Base-by-base conservation (phyloP, 2,888 invertebrate genomes). In the Drosophila atripex region DNA sequence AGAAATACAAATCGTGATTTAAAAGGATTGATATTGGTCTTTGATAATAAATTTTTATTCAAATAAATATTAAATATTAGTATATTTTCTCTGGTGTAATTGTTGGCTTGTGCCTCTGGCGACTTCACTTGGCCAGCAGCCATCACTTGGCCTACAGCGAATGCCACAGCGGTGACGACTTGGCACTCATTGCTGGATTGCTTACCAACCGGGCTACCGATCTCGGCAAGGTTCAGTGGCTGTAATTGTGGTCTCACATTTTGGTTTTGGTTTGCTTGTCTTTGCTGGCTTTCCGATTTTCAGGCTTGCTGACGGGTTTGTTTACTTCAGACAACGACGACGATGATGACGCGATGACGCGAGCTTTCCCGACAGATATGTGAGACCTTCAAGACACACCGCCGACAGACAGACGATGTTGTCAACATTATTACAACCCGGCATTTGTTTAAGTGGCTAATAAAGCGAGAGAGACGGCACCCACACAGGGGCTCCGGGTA, bases 81-180 rank as follows among this genome's bases (percentile, higher is more conserved):
- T 21, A 21, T 0, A 21, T 43, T 43, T 43, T 21, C 6, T 6
- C 18, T 11, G 12, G 43, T 43, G 43, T 43, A 43, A n/a, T 43
- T 21, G 43, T 39, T 65, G 58, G 57, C 65, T 60, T 59, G 54
- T 66, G 77, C 71, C 74, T 65, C 53, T 50, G 59, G 58, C 28
- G 28, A 9, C 30, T 51, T 53, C 16, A 45, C 73, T 71, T 65
- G 45, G 72, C 72, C 52, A 53, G 41, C 66, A 71, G 69, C 50
- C 71, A 51, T 55, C 56, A 35, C 35, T 35, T 35, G 35, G 35
- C 35, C 35, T 52, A 70, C 65, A 63, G 61, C 69, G 57, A 77
- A 83, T 83, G 85, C 83, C 86, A 54, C 73, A 77, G 49, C 58
- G 76, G 87, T 83, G 83, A 87, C 86, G 88, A 53, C 83, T 66